Evolutionary conservation across 2,113 vertebrate genomes (phyloP).

Genomic region (Grallaria varia): DNA sequence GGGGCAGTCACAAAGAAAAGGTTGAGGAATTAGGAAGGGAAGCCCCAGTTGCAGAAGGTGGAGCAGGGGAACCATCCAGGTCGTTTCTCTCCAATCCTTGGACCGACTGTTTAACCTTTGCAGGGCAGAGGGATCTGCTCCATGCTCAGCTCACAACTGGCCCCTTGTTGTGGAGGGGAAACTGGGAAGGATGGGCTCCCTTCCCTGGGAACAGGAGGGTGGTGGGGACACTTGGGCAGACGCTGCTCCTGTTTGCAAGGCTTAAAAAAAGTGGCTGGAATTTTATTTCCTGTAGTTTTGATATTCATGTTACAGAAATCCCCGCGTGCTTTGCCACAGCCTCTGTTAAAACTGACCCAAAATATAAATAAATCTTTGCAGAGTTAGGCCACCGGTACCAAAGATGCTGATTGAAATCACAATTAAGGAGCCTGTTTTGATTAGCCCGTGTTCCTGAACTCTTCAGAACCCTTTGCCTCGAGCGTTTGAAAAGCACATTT

Average conservation of each 20-base stretch:
- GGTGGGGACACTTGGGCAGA: neutral
- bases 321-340: neutral
- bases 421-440: neutral
- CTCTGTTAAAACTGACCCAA: neutral
- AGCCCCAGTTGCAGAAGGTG: neutral
- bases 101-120: neutral
- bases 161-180: neutral
- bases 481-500: neutral
- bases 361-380: neutral
- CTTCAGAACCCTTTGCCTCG: neutral
- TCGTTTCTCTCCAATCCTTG: neutral
- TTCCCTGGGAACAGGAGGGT: neutral
- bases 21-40: neutral
- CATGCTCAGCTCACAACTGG: neutral
- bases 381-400: too few relatives aligned
- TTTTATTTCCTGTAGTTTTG: neutral
- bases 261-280: neutral
- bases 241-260: neutral
- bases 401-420: neutral
- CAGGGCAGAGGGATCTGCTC: neutral
- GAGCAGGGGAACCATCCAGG: neutral
- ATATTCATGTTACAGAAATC: neutral
- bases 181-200: neutral
- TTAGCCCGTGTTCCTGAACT: fast-evolving
- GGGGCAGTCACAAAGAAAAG: too few relatives aligned